These are phyloP conservation scores for Tipula unca DNA, from an alignment of 2,888 invertebrate species.

Conservation along the genomic window DNA sequence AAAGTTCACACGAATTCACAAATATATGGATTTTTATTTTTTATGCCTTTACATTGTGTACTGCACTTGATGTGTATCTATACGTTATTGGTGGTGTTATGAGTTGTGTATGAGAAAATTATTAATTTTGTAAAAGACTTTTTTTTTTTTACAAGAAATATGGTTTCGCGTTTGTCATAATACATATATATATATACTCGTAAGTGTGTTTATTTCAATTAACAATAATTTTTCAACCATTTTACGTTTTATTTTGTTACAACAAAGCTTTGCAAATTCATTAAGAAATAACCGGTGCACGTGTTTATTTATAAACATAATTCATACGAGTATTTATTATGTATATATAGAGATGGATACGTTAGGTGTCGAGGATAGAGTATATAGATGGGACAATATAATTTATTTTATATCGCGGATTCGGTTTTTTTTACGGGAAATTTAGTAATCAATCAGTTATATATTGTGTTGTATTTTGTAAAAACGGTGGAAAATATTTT, in stretches of 20 bases:
- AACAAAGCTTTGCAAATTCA: conserved; percentile 8
- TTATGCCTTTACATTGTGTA: not conserved
- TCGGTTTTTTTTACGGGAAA: not conserved
- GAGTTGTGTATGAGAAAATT: not conserved
- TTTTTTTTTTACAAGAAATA: not conserved
- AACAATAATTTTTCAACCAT: not conserved
- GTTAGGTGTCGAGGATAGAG: not conserved
- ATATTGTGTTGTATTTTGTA: not conserved
- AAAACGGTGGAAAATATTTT: not conserved
- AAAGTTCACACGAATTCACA: conserved; percentile 14
- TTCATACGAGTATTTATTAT: not conserved
- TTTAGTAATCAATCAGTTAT: not conserved
- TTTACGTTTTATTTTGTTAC: not conserved
- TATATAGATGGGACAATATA: not conserved
- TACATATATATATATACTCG: no score
- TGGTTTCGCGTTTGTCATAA: not conserved
- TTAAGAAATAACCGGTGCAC: not conserved
- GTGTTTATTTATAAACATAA: not conserved
- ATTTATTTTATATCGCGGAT: not conserved
- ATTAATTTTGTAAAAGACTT: not conserved
- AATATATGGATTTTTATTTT: not conserved
- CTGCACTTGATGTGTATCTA: not conserved
- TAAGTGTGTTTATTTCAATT: not conserved
- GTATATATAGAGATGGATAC: not conserved
- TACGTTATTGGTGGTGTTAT: not conserved